Conservation (phyloP, 2,113 vertebrate genomes). For the Apteryx mantelli region DNA sequence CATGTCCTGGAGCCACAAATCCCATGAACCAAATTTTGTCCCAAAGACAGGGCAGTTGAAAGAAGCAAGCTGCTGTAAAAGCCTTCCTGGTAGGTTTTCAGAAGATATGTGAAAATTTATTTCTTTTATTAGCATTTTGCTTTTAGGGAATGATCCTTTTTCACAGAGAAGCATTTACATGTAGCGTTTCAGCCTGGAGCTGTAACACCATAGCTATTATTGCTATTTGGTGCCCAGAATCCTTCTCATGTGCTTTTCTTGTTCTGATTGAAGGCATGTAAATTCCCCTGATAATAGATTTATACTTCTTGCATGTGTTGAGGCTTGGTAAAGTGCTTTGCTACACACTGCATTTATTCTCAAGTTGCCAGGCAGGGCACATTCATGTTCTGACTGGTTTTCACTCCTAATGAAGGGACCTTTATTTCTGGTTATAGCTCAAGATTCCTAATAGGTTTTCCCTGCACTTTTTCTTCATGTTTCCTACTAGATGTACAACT, state of each 20-base stretch:
- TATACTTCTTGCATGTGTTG: background rate
- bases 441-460: background rate
- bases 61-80: background rate
- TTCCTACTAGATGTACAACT: background rate
- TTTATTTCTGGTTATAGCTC: background rate
- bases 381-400: background rate
- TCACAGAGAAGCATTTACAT: background rate
- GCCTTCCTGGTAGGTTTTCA: background rate
- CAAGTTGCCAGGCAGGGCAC: background rate
- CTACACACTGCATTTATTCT: background rate
- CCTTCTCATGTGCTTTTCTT: background rate
- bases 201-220: background rate
- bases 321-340: background rate
- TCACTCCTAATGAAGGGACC: background rate
- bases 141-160: background rate
- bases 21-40: background rate
- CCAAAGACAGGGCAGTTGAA: background rate
- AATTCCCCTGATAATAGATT: background rate
- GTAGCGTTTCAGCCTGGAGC: background rate
- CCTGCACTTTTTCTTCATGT: background rate
- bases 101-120: background rate
- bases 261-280: background rate
- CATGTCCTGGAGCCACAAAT: background rate
- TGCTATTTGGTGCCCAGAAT: background rate
- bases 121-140: background rate